Percentiles rank a stretch among this genome's conserved stretches.
phyloP scores from a whole-genome alignment of 2,113 vertebrate genomes.

The Sphyrna mokarran region DNA sequence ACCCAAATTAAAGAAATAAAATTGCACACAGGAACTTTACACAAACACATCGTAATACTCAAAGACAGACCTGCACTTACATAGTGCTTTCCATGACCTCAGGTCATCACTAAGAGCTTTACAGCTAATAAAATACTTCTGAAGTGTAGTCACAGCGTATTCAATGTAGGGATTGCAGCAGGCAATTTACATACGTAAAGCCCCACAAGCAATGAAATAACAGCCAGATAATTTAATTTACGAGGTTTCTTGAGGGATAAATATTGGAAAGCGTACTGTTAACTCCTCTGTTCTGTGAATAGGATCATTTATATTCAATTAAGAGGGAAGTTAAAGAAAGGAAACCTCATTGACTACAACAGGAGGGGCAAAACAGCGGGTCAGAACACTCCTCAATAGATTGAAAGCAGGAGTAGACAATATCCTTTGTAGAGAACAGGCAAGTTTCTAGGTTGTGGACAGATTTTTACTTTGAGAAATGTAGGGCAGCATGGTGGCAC shows the following conservation, averaged over 20 bases:
- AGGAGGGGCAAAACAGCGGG: too few relatives aligned
- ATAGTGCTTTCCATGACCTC: neutral
- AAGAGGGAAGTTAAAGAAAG: too few relatives aligned
- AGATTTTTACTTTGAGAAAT: too few relatives aligned
- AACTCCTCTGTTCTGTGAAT: neutral
- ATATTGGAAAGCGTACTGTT: neutral
- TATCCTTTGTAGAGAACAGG: too few relatives aligned
- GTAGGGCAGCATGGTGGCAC: too few relatives aligned
- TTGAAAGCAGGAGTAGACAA: too few relatives aligned
- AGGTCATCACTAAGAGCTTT: neutral
- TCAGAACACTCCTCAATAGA: too few relatives aligned
- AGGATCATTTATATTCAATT: too few relatives aligned
- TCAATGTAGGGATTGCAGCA: neutral
- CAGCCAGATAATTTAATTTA: too few relatives aligned
- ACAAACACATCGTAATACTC: neutral
- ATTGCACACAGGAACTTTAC: neutral
- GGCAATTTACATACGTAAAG: neutral
- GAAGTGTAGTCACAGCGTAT: neutral
- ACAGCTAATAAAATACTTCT: neutral
- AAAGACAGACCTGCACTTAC: neutral
- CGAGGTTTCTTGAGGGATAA: neutral
- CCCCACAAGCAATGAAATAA: neutral
- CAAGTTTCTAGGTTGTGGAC: too few relatives aligned
- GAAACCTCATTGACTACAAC: too few relatives aligned
- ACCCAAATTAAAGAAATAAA: neutral